These are phyloP conservation scores for Eurystomus gularis DNA, from an alignment of 2,113 vertebrate species.

Conservation along the genomic window DNA sequence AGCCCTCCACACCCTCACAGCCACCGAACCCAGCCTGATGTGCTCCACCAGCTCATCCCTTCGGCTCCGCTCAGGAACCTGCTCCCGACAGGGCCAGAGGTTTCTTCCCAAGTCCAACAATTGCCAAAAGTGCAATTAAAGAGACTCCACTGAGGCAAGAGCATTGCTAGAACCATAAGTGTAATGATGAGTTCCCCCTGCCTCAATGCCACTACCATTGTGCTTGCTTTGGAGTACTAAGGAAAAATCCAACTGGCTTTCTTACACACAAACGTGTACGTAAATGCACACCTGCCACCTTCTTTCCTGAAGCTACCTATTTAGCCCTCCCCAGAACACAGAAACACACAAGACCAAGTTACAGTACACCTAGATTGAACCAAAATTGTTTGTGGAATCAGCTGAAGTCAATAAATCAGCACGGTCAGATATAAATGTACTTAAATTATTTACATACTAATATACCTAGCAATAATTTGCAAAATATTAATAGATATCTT, in stretches of 20 bases:
- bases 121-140: background rate
- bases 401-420: background rate
- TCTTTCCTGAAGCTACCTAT: background rate
- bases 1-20: fast-evolving
- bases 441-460: background rate
- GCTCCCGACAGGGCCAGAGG: background rate
- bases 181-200: background rate
- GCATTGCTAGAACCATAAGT: background rate
- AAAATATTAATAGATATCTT: background rate
- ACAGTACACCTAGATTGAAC: background rate
- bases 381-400: background rate
- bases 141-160: background rate
- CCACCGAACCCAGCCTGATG: background rate
- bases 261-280: fast-evolving
- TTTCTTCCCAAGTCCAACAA: background rate
- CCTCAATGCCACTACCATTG: background rate
- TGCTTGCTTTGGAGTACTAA: background rate
- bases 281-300: background rate
- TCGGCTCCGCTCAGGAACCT: background rate
- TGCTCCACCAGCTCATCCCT: background rate
- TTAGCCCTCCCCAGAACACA: background rate
- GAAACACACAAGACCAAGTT: background rate
- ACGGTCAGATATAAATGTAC: background rate
- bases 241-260: background rate
- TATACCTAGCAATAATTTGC: background rate